Conservation (phyloP, 2,888 invertebrate species). For the Neuroscelio doddi region DNA sequence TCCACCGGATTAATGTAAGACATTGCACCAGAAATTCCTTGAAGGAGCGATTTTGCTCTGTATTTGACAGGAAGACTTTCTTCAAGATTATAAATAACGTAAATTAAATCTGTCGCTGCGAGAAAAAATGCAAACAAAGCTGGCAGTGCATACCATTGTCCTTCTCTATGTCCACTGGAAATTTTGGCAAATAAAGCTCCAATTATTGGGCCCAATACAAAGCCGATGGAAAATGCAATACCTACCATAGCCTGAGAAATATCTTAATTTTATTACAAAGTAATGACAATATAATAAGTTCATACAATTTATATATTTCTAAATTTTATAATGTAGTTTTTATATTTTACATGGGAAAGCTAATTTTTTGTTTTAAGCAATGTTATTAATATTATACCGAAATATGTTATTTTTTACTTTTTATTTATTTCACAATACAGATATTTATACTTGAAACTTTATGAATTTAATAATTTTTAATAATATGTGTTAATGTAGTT, state of each 20-base stretch:
- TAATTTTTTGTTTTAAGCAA: constrained; percentile 10
- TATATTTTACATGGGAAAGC: too few relatives aligned
- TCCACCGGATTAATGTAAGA: constrained; percentile 77
- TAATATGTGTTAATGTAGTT: too few relatives aligned
- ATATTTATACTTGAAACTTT: too few relatives aligned
- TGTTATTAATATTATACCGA: not conserved
- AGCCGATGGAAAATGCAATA: constrained; percentile 97
- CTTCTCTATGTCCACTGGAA: constrained; percentile 76
- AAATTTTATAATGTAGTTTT: too few relatives aligned
- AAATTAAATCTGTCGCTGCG: constrained; percentile 83
- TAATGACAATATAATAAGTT: too few relatives aligned
- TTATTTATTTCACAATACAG: too few relatives aligned
- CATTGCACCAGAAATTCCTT: constrained; percentile 79
- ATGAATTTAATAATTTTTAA: too few relatives aligned
- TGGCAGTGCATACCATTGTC: constrained; percentile 86
- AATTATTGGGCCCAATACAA: constrained; percentile 95
- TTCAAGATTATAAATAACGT: constrained; percentile 82
- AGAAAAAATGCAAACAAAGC: constrained; percentile 85
- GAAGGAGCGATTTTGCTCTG: constrained; percentile 79
- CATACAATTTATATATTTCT: too few relatives aligned
- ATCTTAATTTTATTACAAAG: not conserved
- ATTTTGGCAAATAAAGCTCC: constrained; percentile 88
- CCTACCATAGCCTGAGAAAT: constrained; percentile 92
- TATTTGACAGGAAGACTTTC: constrained; percentile 88
- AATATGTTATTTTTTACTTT: not conserved